phyloP scores from a whole-genome alignment of 1,140 invertebrate genomes.

The Cydia fagiglandana region DNA sequence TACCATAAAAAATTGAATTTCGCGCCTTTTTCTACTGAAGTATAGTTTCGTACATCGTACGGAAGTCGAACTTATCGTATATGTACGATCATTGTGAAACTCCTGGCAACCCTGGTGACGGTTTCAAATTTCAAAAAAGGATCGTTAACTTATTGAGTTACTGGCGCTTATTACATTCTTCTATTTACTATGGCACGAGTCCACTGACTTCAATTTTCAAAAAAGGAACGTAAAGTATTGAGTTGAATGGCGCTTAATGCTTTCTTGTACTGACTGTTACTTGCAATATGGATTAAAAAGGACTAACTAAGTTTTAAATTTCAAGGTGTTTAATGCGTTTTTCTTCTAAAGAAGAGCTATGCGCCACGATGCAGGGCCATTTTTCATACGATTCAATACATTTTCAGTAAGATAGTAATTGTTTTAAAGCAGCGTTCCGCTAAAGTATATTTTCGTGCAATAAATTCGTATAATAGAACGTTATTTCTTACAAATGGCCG shows the following conservation, averaged over 20 bases:
- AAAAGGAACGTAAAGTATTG: background rate
- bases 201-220: too few relatives aligned
- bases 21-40: too few relatives aligned
- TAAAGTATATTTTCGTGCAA: background rate
- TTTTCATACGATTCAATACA: constrained; percentile 7
- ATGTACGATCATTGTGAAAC: too few relatives aligned
- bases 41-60: background rate
- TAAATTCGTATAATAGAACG: too few relatives aligned
- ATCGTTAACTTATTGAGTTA: too few relatives aligned
- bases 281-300: background rate
- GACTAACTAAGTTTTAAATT: background rate
- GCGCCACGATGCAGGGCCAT: background rate
- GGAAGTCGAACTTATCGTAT: too few relatives aligned
- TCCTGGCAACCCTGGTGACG: too few relatives aligned
- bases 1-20: too few relatives aligned
- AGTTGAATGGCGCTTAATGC: background rate
- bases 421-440: background rate
- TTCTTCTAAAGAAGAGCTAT: background rate
- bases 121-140: too few relatives aligned
- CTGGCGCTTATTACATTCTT: too few relatives aligned
- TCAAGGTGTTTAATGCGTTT: background rate
- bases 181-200: too few relatives aligned
- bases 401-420: background rate
- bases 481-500: too few relatives aligned
- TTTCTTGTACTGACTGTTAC: background rate